These are phyloP conservation scores for Connochaetes taurinus DNA, from an alignment of 2,113 vertebrate genomes.

Conservation along the genomic window DNA sequence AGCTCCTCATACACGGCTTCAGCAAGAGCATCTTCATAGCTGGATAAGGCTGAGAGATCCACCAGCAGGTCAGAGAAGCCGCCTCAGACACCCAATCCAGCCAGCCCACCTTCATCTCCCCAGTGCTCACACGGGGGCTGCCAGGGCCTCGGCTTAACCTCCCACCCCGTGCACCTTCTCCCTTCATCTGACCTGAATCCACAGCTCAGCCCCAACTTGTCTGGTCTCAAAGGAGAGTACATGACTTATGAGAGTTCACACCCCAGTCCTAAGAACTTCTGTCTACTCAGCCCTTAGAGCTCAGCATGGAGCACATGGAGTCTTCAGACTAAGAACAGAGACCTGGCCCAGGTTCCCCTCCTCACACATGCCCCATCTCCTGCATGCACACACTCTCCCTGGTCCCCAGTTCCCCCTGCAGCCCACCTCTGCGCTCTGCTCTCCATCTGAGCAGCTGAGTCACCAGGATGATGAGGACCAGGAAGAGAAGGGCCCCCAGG, in stretches of 20 bases:
- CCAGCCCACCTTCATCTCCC: not conserved
- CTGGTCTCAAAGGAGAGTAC: not conserved
- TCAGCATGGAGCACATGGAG: not conserved
- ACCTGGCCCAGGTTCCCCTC: not conserved
- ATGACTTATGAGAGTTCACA: not conserved
- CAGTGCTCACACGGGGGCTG: rapidly evolving
- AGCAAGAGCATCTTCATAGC: not conserved
- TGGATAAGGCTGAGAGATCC: not conserved
- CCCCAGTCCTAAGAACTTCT: not conserved
- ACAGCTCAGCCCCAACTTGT: not conserved
- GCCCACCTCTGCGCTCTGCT: not conserved
- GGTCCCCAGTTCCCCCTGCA: not conserved
- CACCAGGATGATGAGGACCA: conserved; percentile 4
- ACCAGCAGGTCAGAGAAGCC: not conserved
- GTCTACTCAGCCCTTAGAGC: not conserved
- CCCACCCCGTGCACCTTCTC: rapidly evolving
- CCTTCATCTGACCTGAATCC: not conserved
- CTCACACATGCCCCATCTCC: not conserved
- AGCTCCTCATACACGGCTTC: not conserved
- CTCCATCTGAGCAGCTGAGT: not conserved
- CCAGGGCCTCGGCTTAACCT: rapidly evolving
- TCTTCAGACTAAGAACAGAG: not conserved
- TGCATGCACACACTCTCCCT: not conserved
- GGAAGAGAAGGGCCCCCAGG: conserved; percentile 6
- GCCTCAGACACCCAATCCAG: not conserved